Evolutionary conservation across 2,113 vertebrate genomes (phyloP), one percentile per base, ranked within the genome.

Genomic region (Erythrocercus mccallii): DNA sequence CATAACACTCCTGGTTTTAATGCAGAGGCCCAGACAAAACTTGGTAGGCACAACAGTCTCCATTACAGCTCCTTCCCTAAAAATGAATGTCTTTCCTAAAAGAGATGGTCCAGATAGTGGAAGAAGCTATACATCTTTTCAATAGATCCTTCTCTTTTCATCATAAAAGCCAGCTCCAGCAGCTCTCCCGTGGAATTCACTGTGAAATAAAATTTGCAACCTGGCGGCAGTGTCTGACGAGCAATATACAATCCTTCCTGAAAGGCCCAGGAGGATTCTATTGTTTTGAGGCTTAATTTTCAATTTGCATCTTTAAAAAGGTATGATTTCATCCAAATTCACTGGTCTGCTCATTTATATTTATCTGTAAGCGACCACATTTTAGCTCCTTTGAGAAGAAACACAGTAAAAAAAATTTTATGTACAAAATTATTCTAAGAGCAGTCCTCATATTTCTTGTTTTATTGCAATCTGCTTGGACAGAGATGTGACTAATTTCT

Each of bases 221-320:
- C 80, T 57, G 77, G 95, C 86, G 94, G 70, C 12, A 4, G 47
- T 57, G 48, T 65, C 88, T 91, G 92, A 91, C 72, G 78, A 81
- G 87, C 80, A 84, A 91, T 30, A 72, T 51, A 86, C 74, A 83
- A 96, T 95, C 79, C 73, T 35, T 89, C 71, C 82, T 76, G 64
- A 92, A 81, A 93, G 76, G 68, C 86, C 79, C 93, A 79, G 74
- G 87, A 50, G 64, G 86, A 87, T 94, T 94, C 95, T 77, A 72
- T 66, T 90, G 96, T 94, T 97, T 94, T 90, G 76, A 94, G 80
- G 94, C 85, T 97, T 96, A 94, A 95, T 97, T 97, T 97, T 97
- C 96, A 95, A 97, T 97, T 97, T 97, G 97, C 97, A 96, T 96
- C 93, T 85, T 96, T 94, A 96, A 96, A 97, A 96, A 96, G 95